Conservation (phyloP, 2,888 invertebrate species). For the Lathronympha strigana region DNA sequence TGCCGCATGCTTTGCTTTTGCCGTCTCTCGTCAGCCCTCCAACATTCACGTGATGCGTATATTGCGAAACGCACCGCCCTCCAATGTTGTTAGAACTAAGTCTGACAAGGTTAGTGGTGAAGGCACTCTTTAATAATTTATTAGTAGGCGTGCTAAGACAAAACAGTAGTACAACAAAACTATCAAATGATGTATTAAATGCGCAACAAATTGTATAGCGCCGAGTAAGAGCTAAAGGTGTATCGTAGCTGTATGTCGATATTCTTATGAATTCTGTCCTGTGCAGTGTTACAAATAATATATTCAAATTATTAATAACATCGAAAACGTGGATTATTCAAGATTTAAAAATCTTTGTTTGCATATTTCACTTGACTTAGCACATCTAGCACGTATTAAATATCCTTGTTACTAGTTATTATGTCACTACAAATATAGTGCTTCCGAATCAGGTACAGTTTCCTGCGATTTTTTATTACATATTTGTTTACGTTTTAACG, state of each 20-base stretch:
- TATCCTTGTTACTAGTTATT: not conserved
- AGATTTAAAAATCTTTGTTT: not conserved
- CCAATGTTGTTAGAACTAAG: constrained; percentile 92
- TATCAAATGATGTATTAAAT: too few relatives aligned
- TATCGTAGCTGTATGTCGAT: too few relatives aligned
- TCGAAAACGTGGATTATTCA: too few relatives aligned
- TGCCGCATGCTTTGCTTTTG: constrained; percentile 73
- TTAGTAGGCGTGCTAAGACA: not conserved
- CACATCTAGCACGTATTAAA: not conserved
- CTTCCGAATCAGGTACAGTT: not conserved
- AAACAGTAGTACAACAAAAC: not conserved
- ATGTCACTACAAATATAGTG: not conserved
- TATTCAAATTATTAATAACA: too few relatives aligned
- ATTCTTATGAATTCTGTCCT: too few relatives aligned
- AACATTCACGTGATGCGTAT: constrained; percentile 92
- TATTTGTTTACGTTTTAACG: not conserved
- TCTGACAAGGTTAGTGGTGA: constrained; percentile 90
- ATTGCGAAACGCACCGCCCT: constrained; percentile 93
- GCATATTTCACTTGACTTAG: not conserved
- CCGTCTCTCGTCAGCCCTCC: constrained; percentile 85
- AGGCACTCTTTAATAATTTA: constrained; percentile 13
- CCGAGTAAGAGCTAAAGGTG: too few relatives aligned
- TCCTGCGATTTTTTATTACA: not conserved
- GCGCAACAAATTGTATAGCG: too few relatives aligned
- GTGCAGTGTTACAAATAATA: too few relatives aligned